Conservation (phyloP, 2,113 vertebrate species). For the Ochotona princeps region DNA sequence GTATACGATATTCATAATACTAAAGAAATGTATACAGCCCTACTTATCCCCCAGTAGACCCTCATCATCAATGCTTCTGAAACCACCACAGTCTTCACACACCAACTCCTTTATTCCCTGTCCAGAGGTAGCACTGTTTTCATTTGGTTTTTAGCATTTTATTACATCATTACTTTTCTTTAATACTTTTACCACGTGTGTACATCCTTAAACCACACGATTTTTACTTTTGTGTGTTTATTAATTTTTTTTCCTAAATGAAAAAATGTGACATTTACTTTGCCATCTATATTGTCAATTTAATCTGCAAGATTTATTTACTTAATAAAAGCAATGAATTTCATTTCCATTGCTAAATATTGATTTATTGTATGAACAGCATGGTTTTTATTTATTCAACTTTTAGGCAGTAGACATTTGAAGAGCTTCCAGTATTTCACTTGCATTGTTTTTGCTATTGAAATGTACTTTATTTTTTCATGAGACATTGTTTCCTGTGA, state of each 20-base stretch:
- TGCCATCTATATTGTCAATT: not conserved
- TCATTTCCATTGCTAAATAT: slow-evolving; percentile 1
- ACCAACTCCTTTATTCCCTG: not conserved
- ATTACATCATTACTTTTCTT: not conserved
- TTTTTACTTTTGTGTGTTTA: not conserved
- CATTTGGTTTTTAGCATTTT: not conserved
- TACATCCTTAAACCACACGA: not conserved
- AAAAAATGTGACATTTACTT: not conserved
- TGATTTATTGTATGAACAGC: not conserved
- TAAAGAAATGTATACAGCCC: not conserved
- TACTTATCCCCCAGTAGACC: not conserved
- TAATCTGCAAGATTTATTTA: not conserved
- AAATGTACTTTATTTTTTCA: not conserved
- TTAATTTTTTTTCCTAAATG: not conserved
- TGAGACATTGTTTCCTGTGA: not conserved
- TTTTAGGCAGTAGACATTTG: not conserved
- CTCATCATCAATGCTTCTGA: not conserved
- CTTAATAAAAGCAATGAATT: not conserved
- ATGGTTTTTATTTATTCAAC: not conserved
- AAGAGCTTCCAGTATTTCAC: not conserved
- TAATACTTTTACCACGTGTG: not conserved
- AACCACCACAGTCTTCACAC: not conserved
- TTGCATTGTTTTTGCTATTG: not conserved
- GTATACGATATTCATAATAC: not conserved
- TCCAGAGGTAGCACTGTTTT: not conserved